Conservation (phyloP, 2,797 vertebrate genomes). For the Sebastes minor region DNA sequence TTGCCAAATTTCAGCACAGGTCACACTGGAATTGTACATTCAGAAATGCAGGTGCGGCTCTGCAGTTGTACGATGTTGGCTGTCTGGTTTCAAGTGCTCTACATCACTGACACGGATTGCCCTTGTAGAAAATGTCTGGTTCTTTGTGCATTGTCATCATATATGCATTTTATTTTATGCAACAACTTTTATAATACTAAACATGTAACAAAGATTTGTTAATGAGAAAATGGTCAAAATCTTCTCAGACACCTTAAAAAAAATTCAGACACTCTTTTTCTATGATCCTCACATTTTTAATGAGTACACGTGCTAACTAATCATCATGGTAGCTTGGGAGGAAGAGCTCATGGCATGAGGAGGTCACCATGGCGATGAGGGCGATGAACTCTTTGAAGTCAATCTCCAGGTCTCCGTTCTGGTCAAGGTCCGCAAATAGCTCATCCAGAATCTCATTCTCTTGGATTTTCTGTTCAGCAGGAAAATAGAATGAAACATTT, state of each 20-base stretch:
- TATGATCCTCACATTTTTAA: background rate
- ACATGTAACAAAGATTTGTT: background rate
- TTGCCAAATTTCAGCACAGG: background rate
- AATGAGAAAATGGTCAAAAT: background rate
- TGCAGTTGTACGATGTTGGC: background rate
- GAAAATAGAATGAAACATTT: background rate
- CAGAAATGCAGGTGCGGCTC: background rate
- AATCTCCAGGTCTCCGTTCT: conserved; percentile 81
- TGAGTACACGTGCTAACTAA: conserved; percentile 1
- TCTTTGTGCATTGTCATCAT: background rate
- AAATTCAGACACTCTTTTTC: background rate
- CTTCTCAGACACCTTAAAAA: background rate
- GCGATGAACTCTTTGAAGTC: conserved; percentile 83
- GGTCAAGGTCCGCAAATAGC: conserved; percentile 81
- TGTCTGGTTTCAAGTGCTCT: background rate
- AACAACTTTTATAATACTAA: background rate
- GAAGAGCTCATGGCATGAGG: conserved; percentile 77
- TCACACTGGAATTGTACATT: background rate
- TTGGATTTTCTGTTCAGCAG: conserved; percentile 75
- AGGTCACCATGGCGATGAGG: conserved; percentile 83
- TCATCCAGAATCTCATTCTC: conserved; percentile 76
- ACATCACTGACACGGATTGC: background rate
- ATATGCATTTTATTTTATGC: background rate
- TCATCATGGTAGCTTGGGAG: background rate
- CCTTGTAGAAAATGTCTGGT: background rate